phyloP scores from a whole-genome alignment of 2,888 invertebrate genomes.

The Dexiosoma caninum region DNA sequence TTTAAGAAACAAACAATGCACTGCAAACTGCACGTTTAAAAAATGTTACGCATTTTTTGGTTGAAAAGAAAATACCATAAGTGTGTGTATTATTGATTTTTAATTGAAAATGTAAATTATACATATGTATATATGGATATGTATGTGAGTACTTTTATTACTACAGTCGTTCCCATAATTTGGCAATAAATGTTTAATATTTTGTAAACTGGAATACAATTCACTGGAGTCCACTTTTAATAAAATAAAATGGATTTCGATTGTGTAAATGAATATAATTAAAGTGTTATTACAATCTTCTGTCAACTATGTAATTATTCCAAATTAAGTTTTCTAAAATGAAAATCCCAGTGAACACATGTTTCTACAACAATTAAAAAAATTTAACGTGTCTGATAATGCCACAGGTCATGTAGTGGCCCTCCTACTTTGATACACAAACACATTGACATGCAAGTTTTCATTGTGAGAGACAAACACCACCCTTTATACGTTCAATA shows the following conservation, averaged over 20 bases:
- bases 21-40: too few relatives aligned
- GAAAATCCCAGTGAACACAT: constrained; percentile 57
- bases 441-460: not conserved
- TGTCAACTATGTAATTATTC: constrained; percentile 62
- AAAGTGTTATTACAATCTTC: constrained; percentile 59
- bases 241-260: not conserved
- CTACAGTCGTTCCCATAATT: too few relatives aligned
- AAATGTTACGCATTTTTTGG: too few relatives aligned
- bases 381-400: constrained; percentile 35
- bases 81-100: too few relatives aligned
- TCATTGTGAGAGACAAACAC: constrained; percentile 39
- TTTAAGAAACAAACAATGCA: too few relatives aligned
- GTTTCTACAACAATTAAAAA: constrained; percentile 46
- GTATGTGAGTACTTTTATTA: too few relatives aligned
- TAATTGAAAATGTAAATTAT: too few relatives aligned
- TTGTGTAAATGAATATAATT: constrained; percentile 13
- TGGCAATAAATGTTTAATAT: too few relatives aligned
- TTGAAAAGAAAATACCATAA: too few relatives aligned
- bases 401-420: constrained; percentile 51
- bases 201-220: not conserved
- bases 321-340: constrained; percentile 62
- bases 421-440: constrained; percentile 11
- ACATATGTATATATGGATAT: too few relatives aligned
- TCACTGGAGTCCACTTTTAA: not conserved
- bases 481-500: constrained; percentile 57